Evolutionary conservation across 2,888 invertebrate species (phyloP).

Genomic region (Esperia sulphurella): DNA sequence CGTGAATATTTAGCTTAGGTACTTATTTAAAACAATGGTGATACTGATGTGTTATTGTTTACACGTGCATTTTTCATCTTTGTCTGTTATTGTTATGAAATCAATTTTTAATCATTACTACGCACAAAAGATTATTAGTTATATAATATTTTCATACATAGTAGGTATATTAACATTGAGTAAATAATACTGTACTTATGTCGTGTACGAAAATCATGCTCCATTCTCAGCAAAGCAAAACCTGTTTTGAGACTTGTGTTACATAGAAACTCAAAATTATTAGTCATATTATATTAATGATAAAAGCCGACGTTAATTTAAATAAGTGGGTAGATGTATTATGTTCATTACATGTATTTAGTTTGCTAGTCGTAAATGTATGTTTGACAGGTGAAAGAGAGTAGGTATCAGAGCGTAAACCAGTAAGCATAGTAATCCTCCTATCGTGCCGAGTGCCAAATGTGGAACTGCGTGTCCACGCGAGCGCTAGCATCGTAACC

Average conservation of each 20-base stretch:
- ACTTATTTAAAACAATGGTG: neutral
- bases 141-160: no score
- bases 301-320: neutral
- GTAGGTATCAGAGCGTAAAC: slow-evolving; percentile 29
- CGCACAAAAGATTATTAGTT: no score
- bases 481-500: slow-evolving; percentile 16
- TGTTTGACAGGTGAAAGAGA: slow-evolving; percentile 23
- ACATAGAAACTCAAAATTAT: neutral
- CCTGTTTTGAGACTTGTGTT: slow-evolving; percentile 6
- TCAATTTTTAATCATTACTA: neutral
- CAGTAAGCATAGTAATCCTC: slow-evolving; percentile 30
- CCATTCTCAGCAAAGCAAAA: slow-evolving; percentile 34
- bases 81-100: neutral
- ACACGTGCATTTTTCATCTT: neutral
- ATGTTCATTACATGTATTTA: slow-evolving; percentile 15
- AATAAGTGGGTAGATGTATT: slow-evolving; percentile 17
- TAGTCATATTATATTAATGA: neutral
- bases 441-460: slow-evolving; percentile 57
- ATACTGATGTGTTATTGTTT: neutral
- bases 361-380: slow-evolving; percentile 5
- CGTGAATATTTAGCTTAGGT: no score
- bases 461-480: slow-evolving; percentile 29
- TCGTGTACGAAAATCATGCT: slow-evolving; percentile 30
- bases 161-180: no score
- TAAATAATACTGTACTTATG: neutral